Base-by-base conservation (phyloP, 2,113 vertebrate genomes). In the Smithornis capensis region DNA sequence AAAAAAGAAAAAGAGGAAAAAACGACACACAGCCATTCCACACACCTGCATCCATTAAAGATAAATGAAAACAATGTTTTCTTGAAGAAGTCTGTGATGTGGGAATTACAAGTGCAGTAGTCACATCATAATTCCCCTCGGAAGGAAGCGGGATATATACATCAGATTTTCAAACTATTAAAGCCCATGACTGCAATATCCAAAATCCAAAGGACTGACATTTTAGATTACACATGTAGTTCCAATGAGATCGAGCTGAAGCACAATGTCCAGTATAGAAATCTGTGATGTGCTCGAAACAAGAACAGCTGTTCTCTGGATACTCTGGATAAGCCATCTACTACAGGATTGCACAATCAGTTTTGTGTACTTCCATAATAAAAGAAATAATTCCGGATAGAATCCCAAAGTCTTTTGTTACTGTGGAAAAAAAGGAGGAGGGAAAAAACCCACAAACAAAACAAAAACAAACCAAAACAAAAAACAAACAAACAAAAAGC, bases 1-100 rank as follows among this genome's bases (percentile, higher is more conserved):
- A 31, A 42, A 23, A 24, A 31, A 21, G 10, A 6, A 23, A 40
- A 28, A 14, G 7, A 5, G 5, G 1, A 0, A 14, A 29, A 64
- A 53, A 38, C 49, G 4, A 22, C 13, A 65, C 8, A 67, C 14
- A 87, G 79, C 64, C 55, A 42, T 33, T 90, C 56, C 62, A 88
- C 57, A 88, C 79, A 94, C 67, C 62, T 78, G 84, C 78, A 78
- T 63, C 74, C 35, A 85, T 56, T 93, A 87, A 69, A 87, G 9
- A 82, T 95, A 96, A 92, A 37, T 45, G 74, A 97, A 92, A 95
- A 47, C 64, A 13, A 93, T 82, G 86, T 95, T 74, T 89, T 90
- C 87, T n/a, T 90, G 28, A 92, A 96, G 45, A 47, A 91, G 21
- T n/a, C 88, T 86, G 68, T 89, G 57, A 56, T 92, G 40, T 60